Evolutionary conservation across 2,888 invertebrate species (phyloP), one percentile per base, ranked within the genome.

Genomic region (Melanargia galathea): DNA sequence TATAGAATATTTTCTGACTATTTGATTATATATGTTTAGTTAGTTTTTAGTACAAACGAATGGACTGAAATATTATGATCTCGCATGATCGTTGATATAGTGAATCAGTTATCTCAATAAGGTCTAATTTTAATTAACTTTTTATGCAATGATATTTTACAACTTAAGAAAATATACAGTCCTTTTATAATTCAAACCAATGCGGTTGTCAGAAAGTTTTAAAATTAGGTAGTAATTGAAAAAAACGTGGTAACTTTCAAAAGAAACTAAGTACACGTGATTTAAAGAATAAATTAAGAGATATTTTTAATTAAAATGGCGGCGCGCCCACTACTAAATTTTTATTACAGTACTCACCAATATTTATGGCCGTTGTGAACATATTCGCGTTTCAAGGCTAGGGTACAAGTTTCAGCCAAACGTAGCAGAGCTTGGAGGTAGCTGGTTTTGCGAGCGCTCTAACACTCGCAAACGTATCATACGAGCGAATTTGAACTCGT

Each of bases 161-260:
- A 43, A 8, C 43, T 18, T 8, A 18, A 43, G 16, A 7, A 43
- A 43, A 3, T 30, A 43, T 43, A 18, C 43, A 43, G 43, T 43
- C 43, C 43, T 43, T 43, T 43, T 43, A 10, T 7, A 43, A 43
- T 43, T 8, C 7, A 18, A 43, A 43, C 16, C 43, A 43, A 26
- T 49, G 49, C 8, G 24, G 13, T 16, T 16, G n/a, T 11, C 16
- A 43, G 45, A 46, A 46, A 18, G 24, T 26, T 16, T 0, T 48
- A 24, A 6, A n/a, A 22, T 8, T 48, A 49, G 4, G 11, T 49
- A n/a, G 18, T 48, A n/a, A 49, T 49, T 26, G 13, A n/a, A 26
- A n/a, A 26, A 26, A 49, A 30, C 24, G 16, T 49, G 49, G 49
- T 49, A 49, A 49, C 49, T 49, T 49, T 8, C 20, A 20, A 24